Evolutionary conservation across 2,888 invertebrate genomes (phyloP).

Genomic region (Omphaloscelis lunosa): DNA sequence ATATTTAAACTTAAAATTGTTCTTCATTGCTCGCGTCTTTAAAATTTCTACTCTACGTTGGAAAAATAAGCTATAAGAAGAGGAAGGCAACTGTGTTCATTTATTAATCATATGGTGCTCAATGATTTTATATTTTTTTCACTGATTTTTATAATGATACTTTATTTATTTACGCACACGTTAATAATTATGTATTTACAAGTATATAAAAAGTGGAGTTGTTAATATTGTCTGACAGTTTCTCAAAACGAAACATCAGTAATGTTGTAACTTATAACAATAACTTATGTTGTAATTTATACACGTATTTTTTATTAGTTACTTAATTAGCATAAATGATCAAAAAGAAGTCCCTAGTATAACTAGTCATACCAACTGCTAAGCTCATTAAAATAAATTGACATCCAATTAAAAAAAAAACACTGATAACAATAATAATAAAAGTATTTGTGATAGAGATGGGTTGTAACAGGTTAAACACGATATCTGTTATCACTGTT

Average conservation of each 20-base stretch:
- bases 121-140: background rate
- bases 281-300: background rate
- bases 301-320: background rate
- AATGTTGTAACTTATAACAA: background rate
- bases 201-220: too few relatives aligned
- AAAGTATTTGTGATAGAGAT: background rate
- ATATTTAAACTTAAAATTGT: background rate
- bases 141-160: background rate
- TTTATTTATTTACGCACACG: too few relatives aligned
- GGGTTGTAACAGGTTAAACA: too few relatives aligned
- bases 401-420: slow-evolving; percentile 3
- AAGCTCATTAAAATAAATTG: slow-evolving; percentile 12
- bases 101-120: background rate
- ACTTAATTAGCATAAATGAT: background rate
- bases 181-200: too few relatives aligned
- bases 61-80: slow-evolving; percentile 43
- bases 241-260: background rate
- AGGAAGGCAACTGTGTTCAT: slow-evolving; percentile 34
- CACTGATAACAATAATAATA: background rate
- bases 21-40: slow-evolving; percentile 38
- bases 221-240: background rate
- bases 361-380: background rate
- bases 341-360: background rate
- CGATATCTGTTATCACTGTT: too few relatives aligned
- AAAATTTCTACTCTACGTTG: slow-evolving; percentile 40